Percentiles rank a stretch among this genome's conserved stretches.
These are phyloP conservation scores for Heliconius erato DNA, from an alignment of 2,888 invertebrate species.

Conservation along the genomic window DNA sequence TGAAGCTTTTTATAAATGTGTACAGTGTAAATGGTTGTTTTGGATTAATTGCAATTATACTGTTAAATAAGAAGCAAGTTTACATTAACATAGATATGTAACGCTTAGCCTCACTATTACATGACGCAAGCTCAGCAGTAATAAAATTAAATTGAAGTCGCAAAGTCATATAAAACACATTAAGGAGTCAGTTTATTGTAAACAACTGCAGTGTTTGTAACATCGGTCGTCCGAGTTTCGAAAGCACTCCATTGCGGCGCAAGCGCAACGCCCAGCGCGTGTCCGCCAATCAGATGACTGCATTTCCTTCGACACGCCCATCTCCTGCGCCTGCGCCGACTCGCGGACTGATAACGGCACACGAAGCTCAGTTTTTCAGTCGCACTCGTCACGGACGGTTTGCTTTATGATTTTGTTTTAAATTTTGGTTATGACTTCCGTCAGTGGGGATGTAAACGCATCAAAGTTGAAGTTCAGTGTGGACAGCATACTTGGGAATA, in stretches of 20 bases:
- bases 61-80: constrained; percentile 22
- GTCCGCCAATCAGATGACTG: constrained; percentile 67
- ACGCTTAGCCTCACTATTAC: constrained; percentile 58
- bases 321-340: constrained; percentile 68
- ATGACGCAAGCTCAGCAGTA: constrained; percentile 72
- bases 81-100: constrained; percentile 35
- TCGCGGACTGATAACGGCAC: constrained; percentile 57
- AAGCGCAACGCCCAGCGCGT: constrained; percentile 66
- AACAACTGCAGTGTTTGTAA: constrained; percentile 80
- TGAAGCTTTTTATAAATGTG: background rate
- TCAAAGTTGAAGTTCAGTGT: constrained; percentile 89
- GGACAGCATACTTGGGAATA: constrained; percentile 88
- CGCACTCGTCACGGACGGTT: constrained; percentile 63
- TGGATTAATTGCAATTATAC: constrained; percentile 33
- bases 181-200: constrained; percentile 81
- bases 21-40: constrained; percentile 11
- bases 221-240: constrained; percentile 73
- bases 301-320: constrained; percentile 71
- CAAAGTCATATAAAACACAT: constrained; percentile 83
- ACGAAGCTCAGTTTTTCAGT: constrained; percentile 75
- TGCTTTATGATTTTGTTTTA: constrained; percentile 30
- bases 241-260: constrained; percentile 69
- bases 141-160: constrained; percentile 78
- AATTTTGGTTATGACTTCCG: constrained; percentile 67
- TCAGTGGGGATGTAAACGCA: constrained; percentile 71